Evolutionary conservation across 2,888 invertebrate genomes (phyloP).

Genomic region (Pachliopta kotzebuea): DNA sequence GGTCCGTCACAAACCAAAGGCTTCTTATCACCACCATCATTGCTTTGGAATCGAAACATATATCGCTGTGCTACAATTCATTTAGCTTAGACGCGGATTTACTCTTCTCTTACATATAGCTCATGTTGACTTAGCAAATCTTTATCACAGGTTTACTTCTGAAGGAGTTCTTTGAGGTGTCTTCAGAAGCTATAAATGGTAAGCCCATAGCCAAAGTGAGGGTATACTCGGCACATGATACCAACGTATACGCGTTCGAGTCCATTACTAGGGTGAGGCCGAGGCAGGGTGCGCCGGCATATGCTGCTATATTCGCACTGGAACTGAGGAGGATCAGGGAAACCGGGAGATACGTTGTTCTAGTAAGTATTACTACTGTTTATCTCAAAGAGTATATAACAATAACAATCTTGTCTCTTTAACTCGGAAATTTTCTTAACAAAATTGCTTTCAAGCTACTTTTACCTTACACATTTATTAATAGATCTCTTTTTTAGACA

Average conservation of each 20-base stretch:
- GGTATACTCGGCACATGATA: conserved; percentile 28
- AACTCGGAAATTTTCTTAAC: too few relatives aligned
- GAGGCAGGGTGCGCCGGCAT: conserved; percentile 15
- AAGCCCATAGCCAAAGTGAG: conserved; percentile 23
- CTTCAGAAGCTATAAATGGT: conserved; percentile 11
- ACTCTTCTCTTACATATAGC: too few relatives aligned
- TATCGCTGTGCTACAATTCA: too few relatives aligned
- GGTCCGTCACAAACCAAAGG: too few relatives aligned
- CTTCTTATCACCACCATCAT: too few relatives aligned
- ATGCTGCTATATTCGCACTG: conserved; percentile 18
- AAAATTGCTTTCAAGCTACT: too few relatives aligned
- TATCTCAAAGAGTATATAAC: not conserved
- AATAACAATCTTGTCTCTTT: not conserved
- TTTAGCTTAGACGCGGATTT: too few relatives aligned
- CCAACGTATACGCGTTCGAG: conserved; percentile 21
- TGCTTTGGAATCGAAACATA: too few relatives aligned
- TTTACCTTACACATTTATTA: too few relatives aligned
- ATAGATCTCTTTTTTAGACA: too few relatives aligned
- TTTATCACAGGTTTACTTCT: conserved; percentile 26
- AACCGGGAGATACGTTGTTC: conserved; percentile 28
- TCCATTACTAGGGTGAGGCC: conserved; percentile 16
- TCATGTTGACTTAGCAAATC: too few relatives aligned
- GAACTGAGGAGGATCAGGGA: conserved; percentile 19
- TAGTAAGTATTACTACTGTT: conserved; percentile 16
- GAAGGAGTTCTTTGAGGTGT: conserved; percentile 24